phyloP scores from a whole-genome alignment of 1,140 invertebrate species.

The Acyrthosiphon pisum region DNA sequence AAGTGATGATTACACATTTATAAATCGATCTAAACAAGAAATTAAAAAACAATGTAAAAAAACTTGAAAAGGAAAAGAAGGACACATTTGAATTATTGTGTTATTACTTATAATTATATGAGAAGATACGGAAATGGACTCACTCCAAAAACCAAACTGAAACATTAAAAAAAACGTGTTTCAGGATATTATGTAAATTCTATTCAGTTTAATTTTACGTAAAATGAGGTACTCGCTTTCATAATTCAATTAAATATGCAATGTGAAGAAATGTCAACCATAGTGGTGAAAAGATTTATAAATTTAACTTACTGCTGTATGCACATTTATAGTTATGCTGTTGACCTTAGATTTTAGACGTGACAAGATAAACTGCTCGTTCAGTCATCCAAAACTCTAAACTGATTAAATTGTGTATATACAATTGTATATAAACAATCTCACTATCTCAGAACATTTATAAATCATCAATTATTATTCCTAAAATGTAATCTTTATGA shows the following conservation, averaged over 20 bases:
- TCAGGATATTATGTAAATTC: not conserved
- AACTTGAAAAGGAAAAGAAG: not conserved
- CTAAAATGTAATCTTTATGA: not conserved
- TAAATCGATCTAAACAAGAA: not conserved
- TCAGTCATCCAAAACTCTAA: not conserved
- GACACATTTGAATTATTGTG: not conserved
- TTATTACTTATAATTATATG: not conserved
- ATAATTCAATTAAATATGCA: not conserved
- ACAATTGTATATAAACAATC: not conserved
- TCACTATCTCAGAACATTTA: not conserved
- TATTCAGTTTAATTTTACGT: not conserved
- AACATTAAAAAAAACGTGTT: constrained; percentile 1
- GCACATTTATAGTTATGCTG: not conserved
- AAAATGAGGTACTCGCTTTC: not conserved
- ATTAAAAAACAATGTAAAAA: not conserved
- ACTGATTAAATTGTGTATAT: not conserved
- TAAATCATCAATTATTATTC: not conserved
- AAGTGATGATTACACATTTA: not conserved
- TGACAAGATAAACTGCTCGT: not conserved
- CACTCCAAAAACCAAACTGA: not conserved
- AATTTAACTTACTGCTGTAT: not conserved
- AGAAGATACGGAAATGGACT: not conserved
- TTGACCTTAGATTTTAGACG: not conserved
- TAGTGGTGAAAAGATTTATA: not conserved
- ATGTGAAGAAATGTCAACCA: not conserved